phyloP scores from a whole-genome alignment of 2,888 invertebrate species.

The Microplitis manilae region DNA sequence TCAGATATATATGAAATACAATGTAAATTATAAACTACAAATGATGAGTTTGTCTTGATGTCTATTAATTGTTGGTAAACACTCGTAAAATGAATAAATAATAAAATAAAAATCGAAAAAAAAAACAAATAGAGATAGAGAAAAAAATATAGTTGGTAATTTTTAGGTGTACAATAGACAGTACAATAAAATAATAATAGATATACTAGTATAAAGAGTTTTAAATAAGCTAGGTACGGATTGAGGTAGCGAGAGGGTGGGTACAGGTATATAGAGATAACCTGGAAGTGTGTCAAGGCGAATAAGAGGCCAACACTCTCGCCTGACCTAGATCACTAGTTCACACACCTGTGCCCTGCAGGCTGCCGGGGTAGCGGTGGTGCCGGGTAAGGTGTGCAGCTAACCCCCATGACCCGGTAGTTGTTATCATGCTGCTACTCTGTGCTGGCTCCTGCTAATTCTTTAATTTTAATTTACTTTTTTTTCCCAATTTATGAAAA shows the following conservation, averaged over 20 bases:
- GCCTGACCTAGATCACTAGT: slow-evolving; percentile 63
- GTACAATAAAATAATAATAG: neutral
- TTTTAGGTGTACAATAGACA: neutral
- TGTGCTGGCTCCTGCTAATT: neutral
- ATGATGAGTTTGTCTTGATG: neutral
- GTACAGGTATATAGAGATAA: slow-evolving; percentile 55
- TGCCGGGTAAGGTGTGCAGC: slow-evolving; percentile 35
- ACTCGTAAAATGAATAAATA: neutral
- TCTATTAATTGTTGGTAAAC: neutral
- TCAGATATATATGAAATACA: too few relatives aligned
- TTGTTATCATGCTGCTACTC: neutral
- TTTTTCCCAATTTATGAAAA: too few relatives aligned
- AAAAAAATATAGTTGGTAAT: neutral
- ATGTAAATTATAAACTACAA: neutral
- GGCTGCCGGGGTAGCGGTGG: neutral
- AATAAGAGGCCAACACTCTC: slow-evolving; percentile 66
- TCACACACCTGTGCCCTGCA: slow-evolving; percentile 49
- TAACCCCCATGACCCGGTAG: slow-evolving; percentile 51
- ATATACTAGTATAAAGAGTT: slow-evolving; percentile 10
- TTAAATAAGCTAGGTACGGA: slow-evolving; percentile 36
- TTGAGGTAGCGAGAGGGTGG: slow-evolving; percentile 19
- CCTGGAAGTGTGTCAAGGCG: slow-evolving; percentile 68
- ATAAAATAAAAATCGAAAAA: neutral
- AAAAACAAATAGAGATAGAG: neutral
- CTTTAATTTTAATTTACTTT: too few relatives aligned